phyloP scores from a whole-genome alignment of 2,797 vertebrate genomes.

The Columba guinea region DNA sequence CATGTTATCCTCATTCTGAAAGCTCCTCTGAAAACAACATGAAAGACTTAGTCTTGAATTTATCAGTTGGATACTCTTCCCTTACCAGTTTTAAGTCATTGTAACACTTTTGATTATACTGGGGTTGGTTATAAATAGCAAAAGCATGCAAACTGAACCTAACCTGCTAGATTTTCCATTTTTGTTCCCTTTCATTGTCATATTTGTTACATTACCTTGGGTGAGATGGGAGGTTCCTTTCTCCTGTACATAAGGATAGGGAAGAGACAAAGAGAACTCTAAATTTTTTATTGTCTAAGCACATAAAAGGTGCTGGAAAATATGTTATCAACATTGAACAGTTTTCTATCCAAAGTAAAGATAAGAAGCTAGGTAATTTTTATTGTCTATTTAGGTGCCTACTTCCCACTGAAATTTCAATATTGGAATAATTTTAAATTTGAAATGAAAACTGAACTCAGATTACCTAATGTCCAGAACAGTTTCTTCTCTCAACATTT shows the following conservation, averaged over 20 bases:
- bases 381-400: not conserved
- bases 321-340: not conserved
- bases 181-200: not conserved
- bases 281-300: not conserved
- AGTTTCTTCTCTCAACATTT: not conserved
- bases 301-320: not conserved
- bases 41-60: not conserved
- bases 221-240: not conserved
- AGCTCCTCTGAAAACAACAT: not conserved
- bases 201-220: not conserved
- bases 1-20: not conserved
- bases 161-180: not conserved
- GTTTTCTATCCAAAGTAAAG: not conserved
- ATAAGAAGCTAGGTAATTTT: not conserved
- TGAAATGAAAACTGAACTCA: not conserved
- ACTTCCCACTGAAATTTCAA: not conserved
- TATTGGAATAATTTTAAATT: not conserved
- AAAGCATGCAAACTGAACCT: not conserved
- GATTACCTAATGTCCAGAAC: not conserved
- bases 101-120: not conserved
- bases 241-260: rapidly evolving
- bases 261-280: not conserved
- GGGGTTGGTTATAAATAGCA: not conserved
- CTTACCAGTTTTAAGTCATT: not conserved
- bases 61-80: not conserved